Evolutionary conservation across 1,140 invertebrate genomes (phyloP), one percentile per base, ranked within the genome.

Genomic region (Zeugodacus cucurbitae): DNA sequence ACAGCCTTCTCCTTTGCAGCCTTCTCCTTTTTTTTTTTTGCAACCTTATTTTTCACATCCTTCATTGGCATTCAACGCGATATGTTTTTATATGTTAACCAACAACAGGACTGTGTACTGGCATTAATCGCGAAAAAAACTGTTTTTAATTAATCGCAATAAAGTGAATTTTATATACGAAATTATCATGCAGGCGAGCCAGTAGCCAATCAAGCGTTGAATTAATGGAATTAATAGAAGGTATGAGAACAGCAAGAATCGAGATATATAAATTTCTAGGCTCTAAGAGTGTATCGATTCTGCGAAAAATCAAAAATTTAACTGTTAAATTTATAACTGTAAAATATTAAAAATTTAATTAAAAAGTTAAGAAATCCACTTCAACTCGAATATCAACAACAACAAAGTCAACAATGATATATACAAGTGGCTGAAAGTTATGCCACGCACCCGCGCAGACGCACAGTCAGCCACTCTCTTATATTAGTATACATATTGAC

Each of bases 81-180:
- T n/a, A n/a, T n/a, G n/a, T n/a, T n/a, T n/a, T n/a, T n/a, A n/a
- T n/a, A n/a, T n/a, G n/a, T n/a, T n/a, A n/a, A n/a, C n/a, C n/a
- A n/a, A n/a, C n/a, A n/a, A n/a, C n/a, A n/a, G n/a, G n/a, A n/a
- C n/a, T n/a, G n/a, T n/a, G 34, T n/a, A n/a, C 74, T 48, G 11
- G 0, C 17, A 22, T 82, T 82, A 48, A 48, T 48, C n/a, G 22
- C 34, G 11, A 10, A n/a, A n/a, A n/a, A n/a, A n/a, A n/a, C n/a
- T 48, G 3, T 74, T 78, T 82, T 82, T 82, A 44, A 82, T 82
- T 82, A 82, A 48, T 14, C 41, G 11, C 64, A 70, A 70, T 70
- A 34, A 70, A 70, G 34, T 70, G 26, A 70, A 70, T 70, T 70
- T 70, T 34, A 70, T 70, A 70, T 20, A 14, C 14, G n/a, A 82